These are phyloP conservation scores for human (Homo sapiens) DNA, from an alignment of 2,113 vertebrate species.

Conservation along the genomic window DNA sequence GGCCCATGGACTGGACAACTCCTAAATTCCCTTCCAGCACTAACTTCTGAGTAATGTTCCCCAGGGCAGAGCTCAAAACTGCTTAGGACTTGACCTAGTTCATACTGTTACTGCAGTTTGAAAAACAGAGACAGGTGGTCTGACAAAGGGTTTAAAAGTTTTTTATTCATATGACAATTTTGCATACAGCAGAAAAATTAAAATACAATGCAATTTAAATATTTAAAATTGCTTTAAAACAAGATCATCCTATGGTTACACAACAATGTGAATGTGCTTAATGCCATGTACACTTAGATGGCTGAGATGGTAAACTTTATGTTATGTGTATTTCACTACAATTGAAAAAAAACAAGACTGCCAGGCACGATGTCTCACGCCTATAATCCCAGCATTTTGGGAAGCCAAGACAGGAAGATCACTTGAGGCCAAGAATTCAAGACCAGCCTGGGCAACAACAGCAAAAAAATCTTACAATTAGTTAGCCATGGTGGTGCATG, in stretches of 20 bases:
- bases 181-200: background rate
- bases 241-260: background rate
- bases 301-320: background rate
- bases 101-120: background rate
- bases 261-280: background rate
- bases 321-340: background rate
- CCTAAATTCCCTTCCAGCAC: background rate
- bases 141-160: conserved; percentile 21
- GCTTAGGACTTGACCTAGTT: background rate
- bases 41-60: background rate
- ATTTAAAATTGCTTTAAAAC: conserved; percentile 8
- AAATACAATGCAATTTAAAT: conserved; percentile 8
- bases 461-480: too few species aligned
- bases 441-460: too few species aligned
- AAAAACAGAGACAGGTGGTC: background rate
- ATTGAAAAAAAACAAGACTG: background rate
- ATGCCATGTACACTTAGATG: background rate
- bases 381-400: too few species aligned
- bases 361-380: too few species aligned
- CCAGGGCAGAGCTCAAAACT: background rate
- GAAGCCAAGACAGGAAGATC: too few species aligned
- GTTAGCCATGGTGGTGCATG: too few species aligned
- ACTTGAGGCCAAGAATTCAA: too few species aligned
- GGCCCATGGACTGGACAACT: background rate
- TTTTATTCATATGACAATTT: background rate